Evolutionary conservation across 2,888 invertebrate genomes (phyloP).

Genomic region (Sinodicranocentrus sp.): DNA sequence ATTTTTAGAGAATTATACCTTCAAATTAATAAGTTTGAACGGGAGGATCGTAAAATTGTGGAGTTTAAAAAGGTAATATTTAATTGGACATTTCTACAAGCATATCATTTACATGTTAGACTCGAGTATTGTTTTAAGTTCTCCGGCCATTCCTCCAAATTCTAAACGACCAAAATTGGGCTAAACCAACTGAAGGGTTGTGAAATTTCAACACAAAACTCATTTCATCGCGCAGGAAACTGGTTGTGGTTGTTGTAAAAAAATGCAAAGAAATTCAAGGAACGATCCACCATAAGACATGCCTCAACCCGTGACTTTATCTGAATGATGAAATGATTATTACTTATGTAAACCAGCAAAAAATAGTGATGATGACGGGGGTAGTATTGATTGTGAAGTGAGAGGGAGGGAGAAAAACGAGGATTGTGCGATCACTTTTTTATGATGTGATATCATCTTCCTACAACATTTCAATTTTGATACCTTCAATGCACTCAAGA

Average conservation of each 20-base stretch:
- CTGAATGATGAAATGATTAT: conserved; percentile 50
- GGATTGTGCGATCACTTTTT: conserved; percentile 45
- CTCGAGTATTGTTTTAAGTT: no score
- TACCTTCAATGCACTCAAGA: conserved; percentile 15
- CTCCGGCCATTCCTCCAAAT: no score
- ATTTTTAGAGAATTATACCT: no score
- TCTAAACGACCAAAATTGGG: no score
- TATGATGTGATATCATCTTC: conserved; percentile 52
- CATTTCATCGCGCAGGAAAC: conserved; percentile 43
- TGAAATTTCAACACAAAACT: no score
- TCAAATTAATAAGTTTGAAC: no score
- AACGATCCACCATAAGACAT: background rate
- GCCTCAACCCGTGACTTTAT: conserved; percentile 39
- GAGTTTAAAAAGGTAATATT: no score
- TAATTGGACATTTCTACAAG: no score
- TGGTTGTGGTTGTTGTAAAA: conserved; percentile 41
- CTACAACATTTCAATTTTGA: conserved; percentile 49
- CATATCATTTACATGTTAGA: no score
- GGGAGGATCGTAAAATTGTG: no score
- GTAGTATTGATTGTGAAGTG: conserved; percentile 32
- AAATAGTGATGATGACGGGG: conserved; percentile 32
- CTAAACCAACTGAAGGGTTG: no score
- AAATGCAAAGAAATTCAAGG: conserved; percentile 18
- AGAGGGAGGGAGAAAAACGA: background rate
- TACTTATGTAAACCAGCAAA: conserved; percentile 57